Base-by-base conservation (phyloP, 2,888 invertebrate species). In the Frankliniella fusca region DNA sequence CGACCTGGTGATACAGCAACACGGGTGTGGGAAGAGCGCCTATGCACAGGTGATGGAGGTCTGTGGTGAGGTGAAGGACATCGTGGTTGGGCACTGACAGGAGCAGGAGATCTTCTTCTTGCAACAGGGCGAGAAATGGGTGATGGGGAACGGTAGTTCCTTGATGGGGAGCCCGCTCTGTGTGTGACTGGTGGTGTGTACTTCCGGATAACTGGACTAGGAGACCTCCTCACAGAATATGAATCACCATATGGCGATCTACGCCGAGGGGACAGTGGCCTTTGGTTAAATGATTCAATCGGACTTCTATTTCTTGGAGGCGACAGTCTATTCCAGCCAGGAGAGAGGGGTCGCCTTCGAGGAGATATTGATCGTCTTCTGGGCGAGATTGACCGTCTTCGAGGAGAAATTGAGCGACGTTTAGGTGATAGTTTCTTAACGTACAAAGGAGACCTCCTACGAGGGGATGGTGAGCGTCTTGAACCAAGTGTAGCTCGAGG, bases 381-480 rank as follows among this genome's bases (percentile, higher is more conserved):
- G 8, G 70, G 70, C 23, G 70, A 76, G 1, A 76, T 76, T 9
- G 70, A 76, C 27, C 70, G 27, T 12, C 70, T 23, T 27, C 70
- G 23, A 5, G 70, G 70, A 0, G 70, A 76, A 12, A 76, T 27
- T 8, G 70, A 76, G 12, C 70, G 70, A 10, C 70, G 70, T 76
- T 76, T 76, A 27, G 70, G 70, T 1, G 70, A 76, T 27, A 76
- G 70, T 23, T 76, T 76, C 70, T 76, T 76, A 27, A 76, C 70
- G 9, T 76, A 76, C 23, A 76, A 27, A 10, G 70, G 70, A 2
- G 70, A 76, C 9, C 70, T 23, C 27, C 70, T 23, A 3, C 70
- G 23, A 27, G 70, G 70, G 12, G 70, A 76, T n/a, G 70, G 70
- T 11, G 70, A 76, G 23, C 70, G 70, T 27, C 70, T 76, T 27